phyloP scores from a whole-genome alignment of 2,113 vertebrate genomes.

The Entelurus aequoreus region DNA sequence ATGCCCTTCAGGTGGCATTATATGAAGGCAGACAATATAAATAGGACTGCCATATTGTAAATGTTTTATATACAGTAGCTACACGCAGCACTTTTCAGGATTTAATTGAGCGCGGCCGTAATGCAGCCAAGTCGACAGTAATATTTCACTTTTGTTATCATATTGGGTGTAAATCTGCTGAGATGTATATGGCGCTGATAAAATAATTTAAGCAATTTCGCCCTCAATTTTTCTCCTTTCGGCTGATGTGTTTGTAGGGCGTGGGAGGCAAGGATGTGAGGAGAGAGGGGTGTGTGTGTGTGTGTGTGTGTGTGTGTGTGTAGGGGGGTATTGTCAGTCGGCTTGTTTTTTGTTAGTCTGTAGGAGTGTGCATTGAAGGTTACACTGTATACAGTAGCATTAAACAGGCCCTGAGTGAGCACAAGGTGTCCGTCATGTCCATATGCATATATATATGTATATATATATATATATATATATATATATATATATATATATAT shows the following conservation, averaged over 20 bases:
- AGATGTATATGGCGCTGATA: constrained; percentile 64
- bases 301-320: not conserved
- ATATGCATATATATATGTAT: no score
- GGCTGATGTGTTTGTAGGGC: constrained; percentile 21
- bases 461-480: no score
- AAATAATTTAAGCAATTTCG: constrained; percentile 68
- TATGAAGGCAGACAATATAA: constrained; percentile 72
- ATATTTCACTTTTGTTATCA: constrained; percentile 76
- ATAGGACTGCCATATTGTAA: constrained; percentile 71
- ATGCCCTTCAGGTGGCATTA: constrained; percentile 67
- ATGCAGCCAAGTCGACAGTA: constrained; percentile 69
- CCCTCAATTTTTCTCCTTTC: constrained; percentile 42
- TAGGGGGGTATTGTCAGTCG: not conserved
- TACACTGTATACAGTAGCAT: no score
- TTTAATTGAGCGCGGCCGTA: constrained; percentile 64
- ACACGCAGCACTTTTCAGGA: constrained; percentile 57
- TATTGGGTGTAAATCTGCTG: constrained; percentile 71
- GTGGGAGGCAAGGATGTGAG: constrained; percentile 4
- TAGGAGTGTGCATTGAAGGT: not conserved
- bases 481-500: no score
- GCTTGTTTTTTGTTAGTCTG: not conserved
- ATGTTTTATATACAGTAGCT: constrained; percentile 74
- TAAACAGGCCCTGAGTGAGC: no score
- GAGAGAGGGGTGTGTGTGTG: constrained; percentile 6
- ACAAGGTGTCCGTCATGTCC: no score